Evolutionary conservation across 2,888 invertebrate genomes (phyloP), one percentile per base, ranked within the genome.

Genomic region (Lasius fuliginosus): DNA sequence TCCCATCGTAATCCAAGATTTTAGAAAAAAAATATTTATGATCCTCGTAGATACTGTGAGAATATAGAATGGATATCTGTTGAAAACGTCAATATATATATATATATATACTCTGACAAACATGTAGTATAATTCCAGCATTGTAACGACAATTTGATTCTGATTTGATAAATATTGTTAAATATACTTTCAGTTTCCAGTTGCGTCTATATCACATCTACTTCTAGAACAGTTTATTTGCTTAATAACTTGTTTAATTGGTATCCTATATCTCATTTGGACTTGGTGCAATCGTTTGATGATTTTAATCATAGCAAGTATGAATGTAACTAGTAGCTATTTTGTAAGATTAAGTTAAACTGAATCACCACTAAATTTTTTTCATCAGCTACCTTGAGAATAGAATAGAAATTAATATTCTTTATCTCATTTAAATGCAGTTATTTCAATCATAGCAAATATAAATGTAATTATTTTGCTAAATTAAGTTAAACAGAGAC

Each of bases 81-180:
- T 85, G 74, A 74, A 90, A 90, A 88, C 90, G 53, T 86, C 71
- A 67, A 90, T 90, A 79, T 69, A 89, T 49, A 49, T 89, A 49
- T 36, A 36, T 36, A 36, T 36, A 36, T 69, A 89, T 89, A 90
- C 88, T 89, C 89, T 90, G 86, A 68, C 18, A 89, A 90, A 90
- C 85, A 83, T 87, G 83, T 85, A 90, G 88, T 90, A 90, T 88
- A 65, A 64, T 27, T 86, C 67, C 33, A 69, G 77, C 56, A 56
- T 62, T 75, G 75, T 83, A 90, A 88, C 85, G 58, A 88, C 73
- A 65, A 83, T 88, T 88, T 90, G 82, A 88, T 86, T 86, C 58
- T n/a, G 53, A 76, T 90, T 82, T 83, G 77, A 60, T 77, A 82
- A 84, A 88, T 90, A 90, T 87, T 88, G 87, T 87, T 74, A 73